These are phyloP conservation scores for Motacilla alba DNA, from an alignment of 2,113 vertebrate genomes.

Conservation along the genomic window DNA sequence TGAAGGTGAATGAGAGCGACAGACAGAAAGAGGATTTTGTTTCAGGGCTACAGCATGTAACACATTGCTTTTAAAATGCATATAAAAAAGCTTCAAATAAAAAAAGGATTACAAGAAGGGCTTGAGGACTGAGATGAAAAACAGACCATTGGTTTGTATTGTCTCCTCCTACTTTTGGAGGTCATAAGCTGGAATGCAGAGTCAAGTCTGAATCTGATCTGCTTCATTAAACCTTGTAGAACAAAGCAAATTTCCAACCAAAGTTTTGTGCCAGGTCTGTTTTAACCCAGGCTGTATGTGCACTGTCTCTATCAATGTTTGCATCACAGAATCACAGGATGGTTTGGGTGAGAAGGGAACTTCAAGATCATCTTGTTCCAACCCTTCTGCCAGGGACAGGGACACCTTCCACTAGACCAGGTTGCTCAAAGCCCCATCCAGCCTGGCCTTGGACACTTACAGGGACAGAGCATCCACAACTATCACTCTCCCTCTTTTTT, in stretches of 20 bases:
- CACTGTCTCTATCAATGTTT: background rate
- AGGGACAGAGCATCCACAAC: background rate
- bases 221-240: background rate
- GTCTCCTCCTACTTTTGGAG: background rate
- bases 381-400: background rate
- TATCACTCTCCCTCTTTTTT: background rate
- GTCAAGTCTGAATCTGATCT: background rate
- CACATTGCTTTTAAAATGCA: background rate
- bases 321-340: background rate
- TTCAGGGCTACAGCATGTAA: background rate
- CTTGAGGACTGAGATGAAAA: background rate
- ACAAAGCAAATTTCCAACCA: background rate
- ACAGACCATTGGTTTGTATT: background rate
- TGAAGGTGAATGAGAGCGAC: background rate
- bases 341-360: background rate
- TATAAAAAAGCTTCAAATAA: background rate
- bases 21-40: background rate
- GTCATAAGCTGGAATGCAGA: background rate
- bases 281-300: background rate
- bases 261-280: background rate
- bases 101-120: background rate
- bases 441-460: background rate
- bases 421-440: background rate
- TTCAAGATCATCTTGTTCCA: background rate
- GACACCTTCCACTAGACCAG: background rate